phyloP scores from a whole-genome alignment of 1,140 invertebrate species.

The Oryzaephilus surinamensis region DNA sequence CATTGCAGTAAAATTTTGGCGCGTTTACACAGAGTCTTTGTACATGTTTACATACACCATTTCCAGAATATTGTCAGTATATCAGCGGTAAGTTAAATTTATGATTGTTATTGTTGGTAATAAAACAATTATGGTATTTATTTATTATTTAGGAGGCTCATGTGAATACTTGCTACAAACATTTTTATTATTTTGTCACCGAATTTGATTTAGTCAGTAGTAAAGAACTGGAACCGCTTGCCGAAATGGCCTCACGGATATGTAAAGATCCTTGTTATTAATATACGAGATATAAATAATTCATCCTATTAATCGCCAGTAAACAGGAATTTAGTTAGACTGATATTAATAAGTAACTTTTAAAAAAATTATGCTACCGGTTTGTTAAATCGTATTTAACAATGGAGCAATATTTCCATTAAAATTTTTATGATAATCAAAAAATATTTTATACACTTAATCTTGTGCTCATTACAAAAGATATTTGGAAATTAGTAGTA shows the following conservation, averaged over 20 bases:
- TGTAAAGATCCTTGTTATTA: no score
- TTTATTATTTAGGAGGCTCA: slow-evolving; percentile 72
- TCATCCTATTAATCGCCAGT: no score
- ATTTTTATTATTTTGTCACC: slow-evolving; percentile 90
- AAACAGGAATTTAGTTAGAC: no score
- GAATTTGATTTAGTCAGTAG: slow-evolving; percentile 78
- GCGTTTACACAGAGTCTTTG: slow-evolving; percentile 85
- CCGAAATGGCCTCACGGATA: slow-evolving; percentile 62
- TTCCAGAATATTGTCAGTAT: slow-evolving; percentile 83
- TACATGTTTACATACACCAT: slow-evolving; percentile 96
- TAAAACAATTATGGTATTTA: neutral
- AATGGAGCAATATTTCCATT: no score
- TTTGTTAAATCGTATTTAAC: no score
- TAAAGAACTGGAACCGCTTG: slow-evolving; percentile 81
- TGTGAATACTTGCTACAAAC: slow-evolving; percentile 94
- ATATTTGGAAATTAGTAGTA: no score
- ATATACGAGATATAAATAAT: no score
- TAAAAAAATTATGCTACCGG: no score
- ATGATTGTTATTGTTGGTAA: neutral
- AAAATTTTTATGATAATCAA: no score
- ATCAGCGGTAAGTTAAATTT: slow-evolving; percentile 62
- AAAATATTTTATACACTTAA: no score
- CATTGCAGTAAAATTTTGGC: slow-evolving; percentile 85
- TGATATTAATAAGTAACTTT: no score
- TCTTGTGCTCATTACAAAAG: no score